Conservation (phyloP, 1,140 invertebrate species). For the Sarcophaga bullata region DNA sequence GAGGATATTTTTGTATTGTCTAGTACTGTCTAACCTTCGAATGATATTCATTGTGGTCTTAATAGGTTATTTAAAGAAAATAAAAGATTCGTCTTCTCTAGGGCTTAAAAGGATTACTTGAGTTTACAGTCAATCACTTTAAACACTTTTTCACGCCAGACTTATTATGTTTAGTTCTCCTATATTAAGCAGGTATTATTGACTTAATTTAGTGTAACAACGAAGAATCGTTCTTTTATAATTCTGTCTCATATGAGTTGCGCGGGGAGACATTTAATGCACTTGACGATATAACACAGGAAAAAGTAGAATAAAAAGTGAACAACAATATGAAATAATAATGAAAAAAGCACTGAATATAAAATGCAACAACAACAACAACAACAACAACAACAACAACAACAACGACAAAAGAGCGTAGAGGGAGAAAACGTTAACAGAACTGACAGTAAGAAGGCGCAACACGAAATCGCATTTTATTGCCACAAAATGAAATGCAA, state of each 20-base stretch:
- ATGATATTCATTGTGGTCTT: too few species aligned
- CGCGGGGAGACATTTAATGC: neutral
- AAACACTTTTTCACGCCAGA: too few species aligned
- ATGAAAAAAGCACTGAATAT: slow-evolving; percentile 1
- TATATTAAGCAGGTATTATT: neutral
- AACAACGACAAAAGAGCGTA: neutral
- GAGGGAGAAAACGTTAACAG: neutral
- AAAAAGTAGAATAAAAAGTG: slow-evolving; percentile 13
- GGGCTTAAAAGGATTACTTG: too few species aligned
- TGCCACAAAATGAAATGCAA: slow-evolving; percentile 39
- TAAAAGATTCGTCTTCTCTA: too few species aligned
- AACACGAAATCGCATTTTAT: slow-evolving; percentile 33
- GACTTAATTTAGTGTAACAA: neutral
- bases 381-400: neutral
- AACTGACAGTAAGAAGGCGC: slow-evolving; percentile 32
- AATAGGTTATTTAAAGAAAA: too few species aligned
- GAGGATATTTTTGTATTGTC: too few species aligned
- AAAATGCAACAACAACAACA: neutral
- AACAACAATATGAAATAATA: slow-evolving; percentile 13
- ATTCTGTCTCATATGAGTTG: neutral
- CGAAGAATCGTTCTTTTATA: neutral
- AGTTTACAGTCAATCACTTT: too few species aligned
- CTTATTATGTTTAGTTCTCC: too few species aligned
- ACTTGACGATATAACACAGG: slow-evolving; percentile 22
- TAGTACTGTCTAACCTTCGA: too few species aligned